Conservation (phyloP, 2,888 invertebrate species). For the Acanthosoma haemorrhoidale region DNA sequence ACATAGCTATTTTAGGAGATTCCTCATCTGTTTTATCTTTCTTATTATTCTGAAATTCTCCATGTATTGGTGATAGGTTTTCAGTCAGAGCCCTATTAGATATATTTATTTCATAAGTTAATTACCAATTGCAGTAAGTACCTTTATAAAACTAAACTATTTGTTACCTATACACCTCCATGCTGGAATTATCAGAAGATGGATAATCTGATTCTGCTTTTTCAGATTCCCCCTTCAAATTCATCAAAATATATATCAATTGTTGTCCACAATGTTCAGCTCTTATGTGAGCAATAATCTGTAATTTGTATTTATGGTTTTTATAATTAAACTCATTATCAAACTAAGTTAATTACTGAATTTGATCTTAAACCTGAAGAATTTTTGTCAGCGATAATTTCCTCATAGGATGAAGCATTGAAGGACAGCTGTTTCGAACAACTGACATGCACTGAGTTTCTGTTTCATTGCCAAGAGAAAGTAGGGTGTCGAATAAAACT, state of each 20-base stretch:
- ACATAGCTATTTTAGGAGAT: constrained; percentile 40
- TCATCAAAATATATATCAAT: constrained; percentile 63
- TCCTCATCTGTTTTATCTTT: neutral
- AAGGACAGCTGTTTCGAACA: constrained; percentile 72
- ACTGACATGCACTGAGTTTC: constrained; percentile 57
- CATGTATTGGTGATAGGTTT: constrained; percentile 60
- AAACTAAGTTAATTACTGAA: neutral
- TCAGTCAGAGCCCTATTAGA: constrained; percentile 59
- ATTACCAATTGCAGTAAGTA: neutral
- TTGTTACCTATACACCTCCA: constrained; percentile 65
- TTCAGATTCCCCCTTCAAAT: constrained; percentile 53
- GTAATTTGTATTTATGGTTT: constrained; percentile 11
- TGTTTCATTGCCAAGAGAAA: constrained; percentile 47
- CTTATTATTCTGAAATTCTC: neutral
- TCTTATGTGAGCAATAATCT: constrained; percentile 60
- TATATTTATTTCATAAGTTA: neutral
- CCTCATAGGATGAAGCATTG: constrained; percentile 62
- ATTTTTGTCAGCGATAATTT: constrained; percentile 67
- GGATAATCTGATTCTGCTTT: constrained; percentile 44
- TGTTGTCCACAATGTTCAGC: constrained; percentile 66
- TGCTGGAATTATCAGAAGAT: constrained; percentile 58
- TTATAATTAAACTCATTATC: neutral
- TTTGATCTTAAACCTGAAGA: constrained; percentile 56
- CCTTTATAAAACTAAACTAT: too few relatives aligned
- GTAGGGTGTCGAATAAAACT: constrained; percentile 57